Conservation (phyloP, 1,140 invertebrate genomes). For the Heliconius hermathena region DNA sequence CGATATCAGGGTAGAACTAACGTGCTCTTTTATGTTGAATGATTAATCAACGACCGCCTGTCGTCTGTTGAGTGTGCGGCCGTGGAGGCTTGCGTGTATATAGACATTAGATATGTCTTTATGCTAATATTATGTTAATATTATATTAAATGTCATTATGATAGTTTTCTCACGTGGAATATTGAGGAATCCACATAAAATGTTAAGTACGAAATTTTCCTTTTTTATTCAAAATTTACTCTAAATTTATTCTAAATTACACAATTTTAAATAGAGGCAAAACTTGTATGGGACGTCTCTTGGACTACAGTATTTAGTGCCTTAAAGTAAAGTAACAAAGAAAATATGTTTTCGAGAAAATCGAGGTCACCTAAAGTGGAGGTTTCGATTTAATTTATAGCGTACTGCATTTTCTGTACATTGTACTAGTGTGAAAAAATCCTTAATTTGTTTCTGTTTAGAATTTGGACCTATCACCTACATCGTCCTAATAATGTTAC, state of each 20-base stretch:
- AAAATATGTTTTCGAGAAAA: neutral
- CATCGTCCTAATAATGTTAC: no score
- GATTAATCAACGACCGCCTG: conserved; percentile 36
- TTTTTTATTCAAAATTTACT: neutral
- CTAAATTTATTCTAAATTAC: neutral
- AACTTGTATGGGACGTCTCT: no score
- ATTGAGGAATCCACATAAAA: neutral
- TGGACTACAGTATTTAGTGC: no score
- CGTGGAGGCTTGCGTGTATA: neutral
- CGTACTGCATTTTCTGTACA: neutral
- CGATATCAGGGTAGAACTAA: conserved; percentile 28
- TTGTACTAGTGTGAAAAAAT: neutral
- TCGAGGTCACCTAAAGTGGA: neutral
- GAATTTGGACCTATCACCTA: no score
- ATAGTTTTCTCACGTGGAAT: neutral
- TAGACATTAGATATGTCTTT: conserved; percentile 14
- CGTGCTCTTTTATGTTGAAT: conserved; percentile 32
- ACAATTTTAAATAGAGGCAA: neutral
- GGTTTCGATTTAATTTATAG: neutral
- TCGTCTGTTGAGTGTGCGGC: conserved; percentile 29
- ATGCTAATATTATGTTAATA: neutral
- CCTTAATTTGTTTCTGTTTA: no score
- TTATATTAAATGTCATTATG: neutral
- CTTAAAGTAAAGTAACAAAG: neutral
- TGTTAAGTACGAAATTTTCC: no score